Conservation (phyloP, 2,113 vertebrate genomes). For the Epinephelus cyanopodus region DNA sequence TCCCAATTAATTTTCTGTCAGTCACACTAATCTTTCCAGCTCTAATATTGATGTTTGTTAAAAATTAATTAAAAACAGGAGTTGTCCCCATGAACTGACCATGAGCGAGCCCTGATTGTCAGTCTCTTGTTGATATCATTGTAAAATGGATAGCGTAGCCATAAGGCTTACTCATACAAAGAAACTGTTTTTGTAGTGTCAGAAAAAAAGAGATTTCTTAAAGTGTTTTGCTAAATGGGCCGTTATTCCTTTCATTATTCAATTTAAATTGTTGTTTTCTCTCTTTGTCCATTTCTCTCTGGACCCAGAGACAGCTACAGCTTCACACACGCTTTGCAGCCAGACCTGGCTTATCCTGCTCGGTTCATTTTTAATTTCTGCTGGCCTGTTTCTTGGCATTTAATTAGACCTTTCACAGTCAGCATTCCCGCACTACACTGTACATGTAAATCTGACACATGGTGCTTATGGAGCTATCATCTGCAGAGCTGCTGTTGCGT, state of each 20-base stretch:
- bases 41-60: background rate
- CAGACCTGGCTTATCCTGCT: background rate
- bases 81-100: background rate
- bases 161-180: background rate
- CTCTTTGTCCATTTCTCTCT: background rate
- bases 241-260: background rate
- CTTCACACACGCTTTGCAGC: background rate
- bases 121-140: background rate
- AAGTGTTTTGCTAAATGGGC: background rate
- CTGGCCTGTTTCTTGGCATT: conserved; percentile 3
- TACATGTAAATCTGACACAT: conserved; percentile 30
- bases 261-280: background rate
- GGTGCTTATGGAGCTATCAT: conserved; percentile 28
- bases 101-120: background rate
- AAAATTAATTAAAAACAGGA: too few relatives aligned
- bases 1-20: background rate
- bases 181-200: background rate
- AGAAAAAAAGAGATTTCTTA: background rate
- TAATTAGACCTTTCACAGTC: conserved; percentile 25
- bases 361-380: conserved; percentile 3
- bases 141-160: background rate
- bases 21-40: background rate
- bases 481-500: conserved; percentile 3
- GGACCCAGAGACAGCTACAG: background rate
- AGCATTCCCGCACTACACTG: background rate